Percentiles rank a stretch among this genome's conserved stretches.
These are phyloP conservation scores for Harpagifer antarcticus DNA, from an alignment of 2,797 vertebrate species.

Conservation along the genomic window DNA sequence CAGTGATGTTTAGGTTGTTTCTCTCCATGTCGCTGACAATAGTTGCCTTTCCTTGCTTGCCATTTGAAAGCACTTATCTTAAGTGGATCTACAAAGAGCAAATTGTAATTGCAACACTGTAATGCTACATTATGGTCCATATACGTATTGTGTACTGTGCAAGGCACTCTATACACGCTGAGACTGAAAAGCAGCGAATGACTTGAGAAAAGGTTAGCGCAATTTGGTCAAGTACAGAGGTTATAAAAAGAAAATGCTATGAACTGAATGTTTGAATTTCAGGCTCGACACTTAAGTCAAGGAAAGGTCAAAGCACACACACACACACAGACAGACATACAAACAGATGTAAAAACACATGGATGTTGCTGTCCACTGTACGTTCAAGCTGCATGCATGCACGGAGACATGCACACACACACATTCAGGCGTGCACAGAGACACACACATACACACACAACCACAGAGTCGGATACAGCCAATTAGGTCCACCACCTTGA, in stretches of 20 bases:
- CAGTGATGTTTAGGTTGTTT: conserved; percentile 51
- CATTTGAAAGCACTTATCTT: conserved; percentile 82
- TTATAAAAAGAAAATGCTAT: conserved; percentile 73
- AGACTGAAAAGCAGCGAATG: conserved; percentile 71
- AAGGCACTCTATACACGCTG: conserved; percentile 49
- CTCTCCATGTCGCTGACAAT: conserved; percentile 59
- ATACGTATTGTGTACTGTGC: conserved; percentile 49
- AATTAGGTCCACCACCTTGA: conserved; percentile 81
- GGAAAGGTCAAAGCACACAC: conserved; percentile 73
- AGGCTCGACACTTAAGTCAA: conserved; percentile 65
- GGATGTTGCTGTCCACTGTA: conserved; percentile 22
- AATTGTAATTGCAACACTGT: conserved; percentile 78
- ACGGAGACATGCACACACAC: too few species aligned
- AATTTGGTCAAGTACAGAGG: conserved; percentile 75
- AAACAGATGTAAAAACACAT: conserved; percentile 48
- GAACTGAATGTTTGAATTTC: conserved; percentile 72
- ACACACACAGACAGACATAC: conserved; percentile 10
- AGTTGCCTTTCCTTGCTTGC: conserved; percentile 64
- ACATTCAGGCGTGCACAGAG: too few species aligned
- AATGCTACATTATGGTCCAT: conserved; percentile 68
- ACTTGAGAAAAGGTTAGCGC: conserved; percentile 82
- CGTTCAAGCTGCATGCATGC: too few species aligned
- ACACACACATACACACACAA: conserved; percentile 6
- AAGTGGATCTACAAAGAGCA: conserved; percentile 72
- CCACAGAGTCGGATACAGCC: conserved; percentile 69